phyloP scores from a whole-genome alignment of 2,888 invertebrate genomes.

The Entomobrya proxima region DNA sequence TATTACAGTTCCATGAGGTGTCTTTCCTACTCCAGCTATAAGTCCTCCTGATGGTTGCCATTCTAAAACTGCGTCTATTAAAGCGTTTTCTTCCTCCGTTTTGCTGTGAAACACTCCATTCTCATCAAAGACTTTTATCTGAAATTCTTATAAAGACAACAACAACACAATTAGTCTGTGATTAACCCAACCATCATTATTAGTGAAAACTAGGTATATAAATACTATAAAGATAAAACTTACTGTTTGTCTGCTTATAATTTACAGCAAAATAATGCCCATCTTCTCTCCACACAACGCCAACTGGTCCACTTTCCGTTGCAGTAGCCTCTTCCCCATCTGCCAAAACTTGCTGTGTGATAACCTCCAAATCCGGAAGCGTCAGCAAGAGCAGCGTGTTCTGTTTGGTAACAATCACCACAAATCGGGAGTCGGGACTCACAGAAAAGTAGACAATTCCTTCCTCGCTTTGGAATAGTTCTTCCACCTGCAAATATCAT shows the following conservation, averaged over 20 bases:
- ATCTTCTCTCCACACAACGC: slow-evolving; percentile 70
- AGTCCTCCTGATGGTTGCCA: slow-evolving; percentile 74
- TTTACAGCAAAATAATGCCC: slow-evolving; percentile 73
- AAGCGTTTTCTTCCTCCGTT: slow-evolving; percentile 67
- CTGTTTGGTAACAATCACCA: slow-evolving; percentile 69
- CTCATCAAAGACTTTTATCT: slow-evolving; percentile 72
- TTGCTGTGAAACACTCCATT: slow-evolving; percentile 66
- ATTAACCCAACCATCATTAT: no score
- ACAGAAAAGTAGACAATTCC: slow-evolving; percentile 72
- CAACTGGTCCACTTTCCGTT: neutral
- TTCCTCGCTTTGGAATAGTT: slow-evolving; percentile 73
- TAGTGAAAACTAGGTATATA: neutral
- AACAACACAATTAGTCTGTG: no score
- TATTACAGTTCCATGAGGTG: slow-evolving; percentile 61
- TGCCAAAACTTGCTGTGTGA: slow-evolving; percentile 58
- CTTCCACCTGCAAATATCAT: slow-evolving; percentile 57
- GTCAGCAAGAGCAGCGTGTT: slow-evolving; percentile 68
- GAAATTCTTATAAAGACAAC: slow-evolving; percentile 28
- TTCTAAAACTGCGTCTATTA: slow-evolving; percentile 52
- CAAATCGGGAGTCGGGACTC: slow-evolving; percentile 72
- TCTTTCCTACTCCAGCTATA: slow-evolving; percentile 64
- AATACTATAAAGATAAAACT: neutral
- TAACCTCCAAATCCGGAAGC: slow-evolving; percentile 71
- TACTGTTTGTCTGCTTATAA: slow-evolving; percentile 1
- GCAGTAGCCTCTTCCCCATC: slow-evolving; percentile 15